Conservation (phyloP, 1,140 invertebrate genomes). For the Melanaphis sacchari region DNA sequence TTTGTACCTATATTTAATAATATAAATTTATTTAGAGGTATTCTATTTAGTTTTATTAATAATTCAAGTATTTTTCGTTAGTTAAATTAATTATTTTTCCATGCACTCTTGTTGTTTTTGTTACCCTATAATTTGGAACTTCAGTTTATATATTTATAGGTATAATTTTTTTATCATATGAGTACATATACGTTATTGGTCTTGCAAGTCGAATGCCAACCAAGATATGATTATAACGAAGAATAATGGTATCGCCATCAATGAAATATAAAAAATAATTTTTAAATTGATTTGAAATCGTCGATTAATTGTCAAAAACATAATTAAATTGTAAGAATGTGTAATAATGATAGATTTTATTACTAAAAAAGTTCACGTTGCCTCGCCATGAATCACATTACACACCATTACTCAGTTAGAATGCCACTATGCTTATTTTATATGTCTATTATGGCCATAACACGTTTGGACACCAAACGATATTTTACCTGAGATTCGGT, state of each 20-base stretch:
- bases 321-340: neutral
- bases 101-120: neutral
- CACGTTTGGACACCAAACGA: no score
- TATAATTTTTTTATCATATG: neutral
- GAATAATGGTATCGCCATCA: neutral
- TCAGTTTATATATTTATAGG: neutral
- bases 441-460: no score
- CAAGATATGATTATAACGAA: neutral
- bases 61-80: neutral
- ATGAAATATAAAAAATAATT: neutral
- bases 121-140: neutral
- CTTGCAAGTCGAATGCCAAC: neutral
- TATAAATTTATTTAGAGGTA: neutral
- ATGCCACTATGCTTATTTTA: no score
- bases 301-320: neutral
- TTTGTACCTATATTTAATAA: no score
- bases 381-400: neutral
- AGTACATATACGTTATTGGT: neutral
- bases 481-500: no score
- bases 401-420: neutral
- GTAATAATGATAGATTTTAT: neutral
- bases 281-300: neutral
- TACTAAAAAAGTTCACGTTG: neutral
- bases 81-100: neutral
- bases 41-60: neutral